Evolutionary conservation across 2,113 vertebrate genomes (phyloP).

Genomic region (Pseudorasbora parva): DNA sequence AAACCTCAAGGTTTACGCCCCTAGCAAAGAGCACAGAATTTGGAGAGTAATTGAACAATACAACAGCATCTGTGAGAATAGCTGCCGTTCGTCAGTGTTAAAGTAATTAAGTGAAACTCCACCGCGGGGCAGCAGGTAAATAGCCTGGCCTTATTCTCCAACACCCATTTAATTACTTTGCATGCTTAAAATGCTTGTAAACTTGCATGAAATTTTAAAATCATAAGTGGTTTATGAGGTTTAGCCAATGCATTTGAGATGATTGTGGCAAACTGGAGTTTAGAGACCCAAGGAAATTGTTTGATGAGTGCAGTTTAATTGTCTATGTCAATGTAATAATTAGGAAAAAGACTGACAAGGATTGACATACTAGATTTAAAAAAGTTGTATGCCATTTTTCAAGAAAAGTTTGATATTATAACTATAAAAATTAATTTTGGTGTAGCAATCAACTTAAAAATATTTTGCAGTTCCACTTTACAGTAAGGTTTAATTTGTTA

Average conservation of each 20-base stretch:
- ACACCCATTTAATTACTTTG: slow-evolving; percentile 26
- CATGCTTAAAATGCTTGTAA: background rate
- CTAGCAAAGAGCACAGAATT: background rate
- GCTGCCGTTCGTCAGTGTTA: slow-evolving; percentile 20
- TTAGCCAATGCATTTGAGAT: background rate
- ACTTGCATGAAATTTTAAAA: background rate
- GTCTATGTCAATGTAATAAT: no score
- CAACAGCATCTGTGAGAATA: slow-evolving; percentile 12
- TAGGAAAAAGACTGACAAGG: no score
- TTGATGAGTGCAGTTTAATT: no score
- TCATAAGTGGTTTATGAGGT: background rate
- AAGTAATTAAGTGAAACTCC: slow-evolving; percentile 25
- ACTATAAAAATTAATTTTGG: no score
- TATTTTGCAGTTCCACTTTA: no score
- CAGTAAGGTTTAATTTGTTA: no score
- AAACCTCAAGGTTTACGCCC: slow-evolving; percentile 29
- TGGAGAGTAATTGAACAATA: slow-evolving; percentile 4
- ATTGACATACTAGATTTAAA: no score
- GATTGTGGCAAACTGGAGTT: background rate
- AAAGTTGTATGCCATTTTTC: no score
- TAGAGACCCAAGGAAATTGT: no score
- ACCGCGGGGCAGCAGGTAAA: slow-evolving; percentile 20
- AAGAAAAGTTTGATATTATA: no score
- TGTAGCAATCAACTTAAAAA: no score
- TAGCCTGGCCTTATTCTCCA: background rate